A percentile compares a stretch with the other conserved stretches of the same genome.
These are phyloP conservation scores for Scytalopus superciliaris DNA, from an alignment of 2,113 vertebrate species.

Conservation along the genomic window DNA sequence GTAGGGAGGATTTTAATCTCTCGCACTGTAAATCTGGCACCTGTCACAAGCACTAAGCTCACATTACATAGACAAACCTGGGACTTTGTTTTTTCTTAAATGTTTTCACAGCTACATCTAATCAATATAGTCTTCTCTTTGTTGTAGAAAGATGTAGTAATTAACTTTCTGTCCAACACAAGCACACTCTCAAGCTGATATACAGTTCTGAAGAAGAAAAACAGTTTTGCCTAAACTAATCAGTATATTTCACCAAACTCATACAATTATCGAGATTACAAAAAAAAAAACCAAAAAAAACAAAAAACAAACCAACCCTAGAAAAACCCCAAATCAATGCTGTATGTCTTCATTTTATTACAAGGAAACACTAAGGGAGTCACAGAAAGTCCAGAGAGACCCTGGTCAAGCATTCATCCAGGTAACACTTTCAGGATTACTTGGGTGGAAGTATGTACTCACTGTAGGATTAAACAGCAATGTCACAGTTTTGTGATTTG, in stretches of 20 bases:
- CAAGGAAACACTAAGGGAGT: not conserved
- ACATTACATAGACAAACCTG: slow-evolving; percentile 7
- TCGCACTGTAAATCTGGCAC: slow-evolving; percentile 49
- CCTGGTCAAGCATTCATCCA: slow-evolving; percentile 21
- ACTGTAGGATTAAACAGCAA: slow-evolving; percentile 29
- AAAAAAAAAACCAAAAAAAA: not conserved
- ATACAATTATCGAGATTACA: not conserved
- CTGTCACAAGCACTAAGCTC: slow-evolving; percentile 55
- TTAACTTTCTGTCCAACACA: slow-evolving; percentile 24
- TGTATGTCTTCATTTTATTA: slow-evolving; percentile 21
- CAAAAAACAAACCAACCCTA: not conserved
- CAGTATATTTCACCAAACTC: not conserved
- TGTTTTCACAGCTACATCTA: slow-evolving; percentile 52
- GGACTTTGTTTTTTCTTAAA: slow-evolving; percentile 22
- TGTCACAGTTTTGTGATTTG: slow-evolving; percentile 55
- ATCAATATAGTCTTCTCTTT: slow-evolving; percentile 37
- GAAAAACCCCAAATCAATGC: not conserved
- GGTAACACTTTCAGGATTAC: slow-evolving; percentile 24
- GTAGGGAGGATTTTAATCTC: slow-evolving; percentile 4
- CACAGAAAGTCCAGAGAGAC: slow-evolving; percentile 2
- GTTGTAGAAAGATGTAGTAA: slow-evolving; percentile 35
- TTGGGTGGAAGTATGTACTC: not conserved
- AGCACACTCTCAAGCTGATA: not conserved
- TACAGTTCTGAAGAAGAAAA: not conserved
- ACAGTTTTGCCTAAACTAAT: slow-evolving; percentile 1